Percentiles rank a stretch among this genome's conserved stretches.
Conservation (phyloP, 2,888 invertebrate genomes). For the Aphodius sticticus region DNA sequence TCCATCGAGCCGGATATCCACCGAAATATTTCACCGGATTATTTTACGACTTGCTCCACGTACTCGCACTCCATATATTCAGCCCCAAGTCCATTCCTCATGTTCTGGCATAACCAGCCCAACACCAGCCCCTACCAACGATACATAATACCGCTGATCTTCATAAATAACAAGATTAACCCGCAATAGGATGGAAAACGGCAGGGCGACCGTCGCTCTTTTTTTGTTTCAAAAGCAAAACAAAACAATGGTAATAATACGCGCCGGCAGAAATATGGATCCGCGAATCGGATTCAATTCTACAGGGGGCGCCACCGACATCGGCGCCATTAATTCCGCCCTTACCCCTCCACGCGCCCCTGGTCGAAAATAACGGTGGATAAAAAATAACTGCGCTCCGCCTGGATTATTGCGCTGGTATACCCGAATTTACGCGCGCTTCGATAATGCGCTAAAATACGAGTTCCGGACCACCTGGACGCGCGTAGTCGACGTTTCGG, state of each 20-base stretch:
- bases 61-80: not conserved
- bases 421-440: not conserved
- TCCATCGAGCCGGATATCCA: not conserved
- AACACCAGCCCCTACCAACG: not conserved
- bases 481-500: not conserved
- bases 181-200: not conserved
- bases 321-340: not conserved
- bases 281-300: not conserved
- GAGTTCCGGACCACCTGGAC: not conserved
- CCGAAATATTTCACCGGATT: not conserved
- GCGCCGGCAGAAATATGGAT: not conserved
- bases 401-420: not conserved
- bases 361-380: not conserved
- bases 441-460: slow-evolving; percentile 4
- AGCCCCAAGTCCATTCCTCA: not conserved
- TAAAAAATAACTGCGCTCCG: slow-evolving; percentile 4
- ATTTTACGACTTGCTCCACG: not conserved
- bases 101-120: not conserved
- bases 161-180: not conserved
- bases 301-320: not conserved
- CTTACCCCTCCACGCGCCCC: not conserved
- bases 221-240: not conserved
- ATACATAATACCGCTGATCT: slow-evolving; percentile 4
- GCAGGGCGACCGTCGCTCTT: not conserved
- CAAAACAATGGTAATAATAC: not conserved